Evolutionary conservation across 2,797 vertebrate species (phyloP).

Genomic region (Sebastes vulpes): DNA sequence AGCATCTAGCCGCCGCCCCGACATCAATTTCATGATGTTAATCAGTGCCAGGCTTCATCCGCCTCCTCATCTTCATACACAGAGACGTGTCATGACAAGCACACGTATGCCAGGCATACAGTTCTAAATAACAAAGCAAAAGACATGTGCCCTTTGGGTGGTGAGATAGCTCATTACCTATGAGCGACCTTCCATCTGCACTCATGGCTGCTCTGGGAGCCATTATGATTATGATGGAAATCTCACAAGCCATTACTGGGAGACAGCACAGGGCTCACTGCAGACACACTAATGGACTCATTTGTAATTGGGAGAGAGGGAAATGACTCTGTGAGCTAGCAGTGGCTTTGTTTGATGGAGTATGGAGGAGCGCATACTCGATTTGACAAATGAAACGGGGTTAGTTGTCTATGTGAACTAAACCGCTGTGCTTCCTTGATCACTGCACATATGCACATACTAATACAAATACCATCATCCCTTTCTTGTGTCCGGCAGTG

Average conservation of each 20-base stretch:
- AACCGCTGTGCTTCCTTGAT: constrained; percentile 80
- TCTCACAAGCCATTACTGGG: constrained; percentile 99
- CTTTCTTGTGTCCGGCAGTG: constrained; percentile 82
- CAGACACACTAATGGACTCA: constrained; percentile 99
- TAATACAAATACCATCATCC: constrained; percentile 42
- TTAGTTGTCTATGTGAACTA: constrained; percentile 88
- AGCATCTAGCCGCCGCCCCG: constrained; percentile 29
- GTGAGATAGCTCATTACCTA: constrained; percentile 99
- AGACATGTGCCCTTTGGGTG: constrained; percentile 88
- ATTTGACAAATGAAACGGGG: constrained; percentile 94
- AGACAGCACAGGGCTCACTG: constrained; percentile 97
- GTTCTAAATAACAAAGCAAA: constrained; percentile 95
- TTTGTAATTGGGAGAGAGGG: constrained; percentile 99
- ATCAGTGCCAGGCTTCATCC: constrained; percentile 43
- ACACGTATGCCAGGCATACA: constrained; percentile 43
- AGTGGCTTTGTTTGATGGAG: constrained; percentile 93
- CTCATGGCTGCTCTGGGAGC: constrained; percentile 99
- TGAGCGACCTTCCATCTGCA: constrained; percentile 99
- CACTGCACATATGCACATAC: constrained; percentile 1
- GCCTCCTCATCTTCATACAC: constrained; percentile 18
- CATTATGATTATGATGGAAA: constrained; percentile 99
- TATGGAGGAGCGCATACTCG: constrained; percentile 92
- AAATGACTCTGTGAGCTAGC: constrained; percentile 93
- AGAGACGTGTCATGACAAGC: constrained; percentile 15
- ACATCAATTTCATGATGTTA: constrained; percentile 52